Evolutionary conservation across 2,113 vertebrate species (phyloP).

Genomic region (Sinocyclocheilus grahami): DNA sequence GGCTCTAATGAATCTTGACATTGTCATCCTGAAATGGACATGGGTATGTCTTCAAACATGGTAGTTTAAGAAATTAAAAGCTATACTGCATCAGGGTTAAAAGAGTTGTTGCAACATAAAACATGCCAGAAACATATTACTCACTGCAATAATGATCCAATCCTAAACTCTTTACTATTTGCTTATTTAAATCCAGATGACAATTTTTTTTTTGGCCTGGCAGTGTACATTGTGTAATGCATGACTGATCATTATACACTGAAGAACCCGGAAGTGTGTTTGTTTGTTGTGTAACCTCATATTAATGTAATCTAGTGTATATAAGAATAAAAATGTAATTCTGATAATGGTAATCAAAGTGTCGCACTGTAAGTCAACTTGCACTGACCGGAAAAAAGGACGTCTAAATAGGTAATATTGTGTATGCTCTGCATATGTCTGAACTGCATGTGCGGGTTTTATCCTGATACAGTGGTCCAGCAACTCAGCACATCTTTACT

Average conservation of each 20-base stretch:
- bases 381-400: not conserved
- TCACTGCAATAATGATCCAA: no score
- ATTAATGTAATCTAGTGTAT: not conserved
- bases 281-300: not conserved
- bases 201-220: no score
- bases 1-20: not conserved
- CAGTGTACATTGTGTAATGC: not conserved
- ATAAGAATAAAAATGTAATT: not conserved
- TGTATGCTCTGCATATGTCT: not conserved
- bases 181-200: no score
- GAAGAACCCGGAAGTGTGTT: not conserved
- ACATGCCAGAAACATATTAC: no score
- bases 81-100: no score
- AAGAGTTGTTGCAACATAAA: no score
- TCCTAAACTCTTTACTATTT: no score
- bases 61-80: no score
- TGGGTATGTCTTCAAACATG: no score
- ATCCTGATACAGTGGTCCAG: not conserved
- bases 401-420: not conserved
- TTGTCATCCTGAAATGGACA: no score
- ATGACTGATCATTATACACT: conserved; percentile 17
- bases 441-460: not conserved
- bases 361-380: not conserved
- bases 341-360: not conserved
- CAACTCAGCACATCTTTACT: not conserved